These are phyloP conservation scores for Heliornis fulica DNA, from an alignment of 2,113 vertebrate genomes.

Conservation along the genomic window DNA sequence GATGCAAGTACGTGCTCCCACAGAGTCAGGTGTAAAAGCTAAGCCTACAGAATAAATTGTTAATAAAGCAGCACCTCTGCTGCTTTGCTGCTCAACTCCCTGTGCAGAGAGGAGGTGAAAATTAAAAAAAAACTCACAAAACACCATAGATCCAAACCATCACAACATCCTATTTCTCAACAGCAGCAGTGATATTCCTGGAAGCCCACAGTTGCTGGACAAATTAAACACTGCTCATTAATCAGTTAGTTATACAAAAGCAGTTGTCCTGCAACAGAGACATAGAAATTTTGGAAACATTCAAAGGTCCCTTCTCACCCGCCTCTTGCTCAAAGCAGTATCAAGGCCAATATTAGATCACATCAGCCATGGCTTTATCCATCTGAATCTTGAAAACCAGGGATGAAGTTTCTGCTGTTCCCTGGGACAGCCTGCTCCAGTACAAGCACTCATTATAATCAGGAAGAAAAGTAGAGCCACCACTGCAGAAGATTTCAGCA, in stretches of 20 bases:
- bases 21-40: not conserved
- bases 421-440: fast-evolving
- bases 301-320: not conserved
- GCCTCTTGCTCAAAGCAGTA: not conserved
- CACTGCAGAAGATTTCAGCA: not conserved
- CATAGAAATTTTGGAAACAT: not conserved
- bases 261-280: not conserved
- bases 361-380: not conserved
- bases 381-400: not conserved
- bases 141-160: not conserved
- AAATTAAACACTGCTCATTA: not conserved
- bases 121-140: not conserved
- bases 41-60: not conserved
- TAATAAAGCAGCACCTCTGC: not conserved
- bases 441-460: not conserved
- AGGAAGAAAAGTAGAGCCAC: not conserved
- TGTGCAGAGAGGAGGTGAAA: not conserved
- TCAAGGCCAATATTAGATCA: not conserved
- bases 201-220: not conserved
- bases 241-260: not conserved
- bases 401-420: not conserved
- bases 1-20: not conserved
- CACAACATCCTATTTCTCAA: not conserved
- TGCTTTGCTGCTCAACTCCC: not conserved
- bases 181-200: not conserved